Evolutionary conservation across 2,888 invertebrate genomes (phyloP).

Genomic region (Tetragnatha montana): DNA sequence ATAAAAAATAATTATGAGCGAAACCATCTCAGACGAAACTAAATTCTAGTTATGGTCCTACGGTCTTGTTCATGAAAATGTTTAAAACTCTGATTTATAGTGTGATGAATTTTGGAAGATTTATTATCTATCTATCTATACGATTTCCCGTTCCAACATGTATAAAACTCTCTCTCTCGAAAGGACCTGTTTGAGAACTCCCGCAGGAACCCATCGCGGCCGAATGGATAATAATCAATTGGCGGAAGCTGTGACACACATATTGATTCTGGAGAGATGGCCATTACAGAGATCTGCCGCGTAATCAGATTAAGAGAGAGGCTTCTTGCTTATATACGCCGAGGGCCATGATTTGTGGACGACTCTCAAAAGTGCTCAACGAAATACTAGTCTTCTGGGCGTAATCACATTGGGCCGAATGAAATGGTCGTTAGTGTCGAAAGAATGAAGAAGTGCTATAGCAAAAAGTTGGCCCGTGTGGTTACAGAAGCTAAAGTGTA

Average conservation of each 20-base stretch:
- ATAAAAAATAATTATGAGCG: no score
- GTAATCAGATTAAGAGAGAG: background rate
- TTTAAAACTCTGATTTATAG: no score
- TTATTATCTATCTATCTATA: no score
- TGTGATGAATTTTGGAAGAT: no score
- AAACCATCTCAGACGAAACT: no score
- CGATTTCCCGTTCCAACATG: background rate
- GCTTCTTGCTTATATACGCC: background rate
- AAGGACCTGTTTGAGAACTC: background rate
- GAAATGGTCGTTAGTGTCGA: background rate
- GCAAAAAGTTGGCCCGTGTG: background rate
- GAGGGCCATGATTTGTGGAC: background rate
- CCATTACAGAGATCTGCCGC: background rate
- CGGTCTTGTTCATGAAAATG: no score
- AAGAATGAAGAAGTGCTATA: background rate
- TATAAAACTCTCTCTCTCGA: background rate
- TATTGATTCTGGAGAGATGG: background rate
- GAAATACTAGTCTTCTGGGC: background rate
- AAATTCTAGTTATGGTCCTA: no score
- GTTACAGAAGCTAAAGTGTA: background rate
- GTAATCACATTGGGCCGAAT: background rate
- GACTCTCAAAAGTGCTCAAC: background rate
- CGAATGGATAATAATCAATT: background rate
- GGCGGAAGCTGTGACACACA: background rate
- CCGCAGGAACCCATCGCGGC: background rate